Evolutionary conservation across 92 coral and sea anemone genomes (phyloP).

Genomic region (Chrysogorgia sp.): DNA sequence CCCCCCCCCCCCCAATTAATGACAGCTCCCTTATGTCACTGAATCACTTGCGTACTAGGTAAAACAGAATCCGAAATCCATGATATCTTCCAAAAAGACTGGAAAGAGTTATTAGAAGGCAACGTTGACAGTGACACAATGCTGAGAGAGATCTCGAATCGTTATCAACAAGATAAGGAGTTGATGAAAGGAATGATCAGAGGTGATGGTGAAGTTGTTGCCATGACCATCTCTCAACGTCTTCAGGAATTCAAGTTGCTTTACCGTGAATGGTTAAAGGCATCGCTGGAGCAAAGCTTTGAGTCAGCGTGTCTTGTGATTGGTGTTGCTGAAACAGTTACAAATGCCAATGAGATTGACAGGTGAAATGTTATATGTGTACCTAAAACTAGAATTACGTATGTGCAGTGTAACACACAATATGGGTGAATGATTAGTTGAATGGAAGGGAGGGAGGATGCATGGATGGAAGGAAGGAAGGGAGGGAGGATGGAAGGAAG

Average conservation of each 20-base stretch:
- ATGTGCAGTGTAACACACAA: background rate
- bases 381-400: too few species aligned
- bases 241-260: conserved; percentile 77
- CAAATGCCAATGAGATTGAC: conserved; percentile 33
- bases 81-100: conserved; percentile 59
- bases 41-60: conserved; percentile 59
- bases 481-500: background rate
- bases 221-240: conserved; percentile 81
- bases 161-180: conserved; percentile 81
- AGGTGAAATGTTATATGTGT: conserved; percentile 5
- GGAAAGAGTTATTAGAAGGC: conserved; percentile 69
- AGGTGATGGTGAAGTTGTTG: conserved; percentile 71
- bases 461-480: background rate
- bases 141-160: conserved; percentile 72
- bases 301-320: conserved; percentile 71
- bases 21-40: too few species aligned
- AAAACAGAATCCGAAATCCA: conserved; percentile 81
- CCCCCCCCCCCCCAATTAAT: too few species aligned
- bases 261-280: conserved; percentile 76
- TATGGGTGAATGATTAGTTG: background rate
- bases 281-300: conserved; percentile 72
- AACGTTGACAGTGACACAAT: conserved; percentile 68
- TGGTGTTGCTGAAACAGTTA: conserved; percentile 77
- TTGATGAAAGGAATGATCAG: conserved; percentile 62
- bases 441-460: background rate